These are phyloP conservation scores for Gavialis gangeticus DNA, from an alignment of 2,113 vertebrate species.

Conservation along the genomic window DNA sequence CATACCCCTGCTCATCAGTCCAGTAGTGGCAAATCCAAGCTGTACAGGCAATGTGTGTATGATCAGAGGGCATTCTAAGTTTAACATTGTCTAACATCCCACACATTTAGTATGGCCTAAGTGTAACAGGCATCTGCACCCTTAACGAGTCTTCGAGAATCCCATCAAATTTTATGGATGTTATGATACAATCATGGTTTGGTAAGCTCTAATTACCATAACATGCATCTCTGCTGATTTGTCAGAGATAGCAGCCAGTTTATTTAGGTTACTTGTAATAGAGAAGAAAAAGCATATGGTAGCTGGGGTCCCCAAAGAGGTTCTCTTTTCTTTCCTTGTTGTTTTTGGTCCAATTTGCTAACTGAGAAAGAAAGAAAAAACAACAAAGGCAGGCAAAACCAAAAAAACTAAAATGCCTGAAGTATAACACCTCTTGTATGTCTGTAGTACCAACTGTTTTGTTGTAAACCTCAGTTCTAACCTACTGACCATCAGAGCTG, in stretches of 20 bases:
- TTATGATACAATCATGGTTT: no score
- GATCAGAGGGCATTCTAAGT: no score
- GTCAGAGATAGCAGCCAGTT: neutral
- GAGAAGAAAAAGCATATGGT: neutral
- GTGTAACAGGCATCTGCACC: no score
- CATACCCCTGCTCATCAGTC: no score
- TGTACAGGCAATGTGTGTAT: no score
- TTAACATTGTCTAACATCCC: no score
- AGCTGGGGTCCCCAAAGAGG: neutral
- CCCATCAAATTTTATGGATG: no score
- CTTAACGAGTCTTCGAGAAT: no score
- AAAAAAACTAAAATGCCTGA: neutral
- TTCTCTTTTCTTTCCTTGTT: neutral
- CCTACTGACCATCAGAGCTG: neutral
- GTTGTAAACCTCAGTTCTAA: neutral
- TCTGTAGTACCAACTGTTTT: neutral
- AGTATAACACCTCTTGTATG: neutral
- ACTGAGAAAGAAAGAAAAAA: neutral
- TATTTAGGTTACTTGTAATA: neutral
- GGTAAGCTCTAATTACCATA: neutral
- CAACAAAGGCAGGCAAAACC: neutral
- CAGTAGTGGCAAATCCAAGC: no score
- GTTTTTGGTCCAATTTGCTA: neutral
- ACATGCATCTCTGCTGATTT: neutral
- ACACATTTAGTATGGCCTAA: no score